A percentile compares a stretch with the other conserved stretches of the same genome.
phyloP scores from a whole-genome alignment of 2,797 vertebrate species.

The Lacerta viridis region DNA sequence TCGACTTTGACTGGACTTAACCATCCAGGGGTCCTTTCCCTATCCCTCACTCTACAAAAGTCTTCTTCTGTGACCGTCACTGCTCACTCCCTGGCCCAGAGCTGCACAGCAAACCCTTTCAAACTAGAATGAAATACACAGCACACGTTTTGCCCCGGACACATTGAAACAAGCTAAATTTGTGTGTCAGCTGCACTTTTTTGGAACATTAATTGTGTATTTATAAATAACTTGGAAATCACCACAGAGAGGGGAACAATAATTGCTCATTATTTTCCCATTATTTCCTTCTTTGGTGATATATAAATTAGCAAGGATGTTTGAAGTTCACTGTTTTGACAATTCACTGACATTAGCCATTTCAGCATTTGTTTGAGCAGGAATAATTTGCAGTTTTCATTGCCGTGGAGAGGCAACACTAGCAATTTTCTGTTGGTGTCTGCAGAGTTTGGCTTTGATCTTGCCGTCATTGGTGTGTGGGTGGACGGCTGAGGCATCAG shows the following conservation, averaged over 20 bases:
- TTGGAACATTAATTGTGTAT: slow-evolving; percentile 52
- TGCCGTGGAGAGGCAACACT: slow-evolving; percentile 68
- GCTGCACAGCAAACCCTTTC: background rate
- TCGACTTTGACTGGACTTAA: too few relatives aligned
- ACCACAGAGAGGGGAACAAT: slow-evolving; percentile 63
- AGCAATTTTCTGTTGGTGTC: slow-evolving; percentile 70
- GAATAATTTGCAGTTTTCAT: slow-evolving; percentile 73
- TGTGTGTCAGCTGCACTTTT: slow-evolving; percentile 39
- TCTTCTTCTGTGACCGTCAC: background rate
- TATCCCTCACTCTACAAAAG: background rate
- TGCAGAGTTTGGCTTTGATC: slow-evolving; percentile 51
- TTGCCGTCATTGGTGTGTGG: slow-evolving; percentile 17
- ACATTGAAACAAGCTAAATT: slow-evolving; percentile 1
- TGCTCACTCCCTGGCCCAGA: background rate
- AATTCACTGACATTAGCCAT: slow-evolving; percentile 74
- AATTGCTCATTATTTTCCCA: slow-evolving; percentile 74
- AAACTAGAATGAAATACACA: background rate
- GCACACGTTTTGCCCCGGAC: background rate
- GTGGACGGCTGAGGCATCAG: slow-evolving; percentile 19
- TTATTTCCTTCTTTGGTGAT: slow-evolving; percentile 76
- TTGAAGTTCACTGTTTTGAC: slow-evolving; percentile 73
- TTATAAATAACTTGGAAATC: slow-evolving; percentile 71
- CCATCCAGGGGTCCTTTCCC: too few relatives aligned
- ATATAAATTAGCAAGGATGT: slow-evolving; percentile 70
- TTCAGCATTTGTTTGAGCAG: slow-evolving; percentile 72